phyloP scores from a whole-genome alignment of 35 echinoderm and acorn worm species.

The Ophiothrix spiculata region DNA sequence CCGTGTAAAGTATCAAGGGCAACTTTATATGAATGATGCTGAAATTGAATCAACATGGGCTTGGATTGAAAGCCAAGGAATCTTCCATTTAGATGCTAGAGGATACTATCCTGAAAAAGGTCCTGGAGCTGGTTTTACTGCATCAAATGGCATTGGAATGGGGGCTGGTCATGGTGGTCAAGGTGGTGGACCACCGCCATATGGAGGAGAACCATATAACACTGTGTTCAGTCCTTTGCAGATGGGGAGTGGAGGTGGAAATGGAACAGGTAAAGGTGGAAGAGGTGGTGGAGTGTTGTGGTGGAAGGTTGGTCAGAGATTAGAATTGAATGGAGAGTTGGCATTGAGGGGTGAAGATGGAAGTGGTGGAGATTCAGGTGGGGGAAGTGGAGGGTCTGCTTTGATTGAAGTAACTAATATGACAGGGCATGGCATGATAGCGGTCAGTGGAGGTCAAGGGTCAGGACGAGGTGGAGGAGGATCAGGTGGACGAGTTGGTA shows the following conservation, averaged over 20 bases:
- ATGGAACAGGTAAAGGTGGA: constrained; percentile 73
- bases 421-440: constrained; percentile 85
- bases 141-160: constrained; percentile 56
- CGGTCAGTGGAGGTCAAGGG: constrained; percentile 63
- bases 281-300: constrained; percentile 71
- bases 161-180: constrained; percentile 92
- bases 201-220: constrained; percentile 75
- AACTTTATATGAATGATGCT: constrained; percentile 72
- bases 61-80: constrained; percentile 83
- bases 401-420: constrained; percentile 73
- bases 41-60: constrained; percentile 74
- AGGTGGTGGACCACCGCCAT: constrained; percentile 78
- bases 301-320: constrained; percentile 73
- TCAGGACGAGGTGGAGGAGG: constrained; percentile 73
- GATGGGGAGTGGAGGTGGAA: constrained; percentile 77
- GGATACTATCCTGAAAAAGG: constrained; percentile 52
- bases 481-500: constrained; percentile 72
- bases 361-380: constrained; percentile 53
- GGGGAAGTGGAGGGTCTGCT: constrained; percentile 73
- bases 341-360: constrained; percentile 70
- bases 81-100: constrained; percentile 76
- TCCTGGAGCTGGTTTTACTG: constrained; percentile 66
- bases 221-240: constrained; percentile 61
- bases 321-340: constrained; percentile 76
- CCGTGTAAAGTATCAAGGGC: constrained; percentile 74